phyloP scores from a whole-genome alignment of 2,888 invertebrate species.

The Zygothrica quintamaculata region DNA sequence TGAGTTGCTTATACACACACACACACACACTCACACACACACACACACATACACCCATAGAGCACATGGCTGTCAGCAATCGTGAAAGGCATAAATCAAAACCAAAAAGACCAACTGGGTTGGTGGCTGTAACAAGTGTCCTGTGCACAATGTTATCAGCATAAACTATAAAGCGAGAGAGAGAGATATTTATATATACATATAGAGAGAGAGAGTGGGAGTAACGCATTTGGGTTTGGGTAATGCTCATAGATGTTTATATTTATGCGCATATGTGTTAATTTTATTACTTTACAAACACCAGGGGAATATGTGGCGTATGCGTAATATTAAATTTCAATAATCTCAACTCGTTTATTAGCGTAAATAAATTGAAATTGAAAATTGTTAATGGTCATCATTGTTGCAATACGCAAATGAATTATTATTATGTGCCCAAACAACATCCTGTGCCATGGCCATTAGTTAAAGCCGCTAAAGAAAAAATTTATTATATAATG shows the following conservation, averaged over 20 bases:
- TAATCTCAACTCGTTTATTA: slow-evolving; percentile 53
- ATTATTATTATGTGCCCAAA: slow-evolving; percentile 16
- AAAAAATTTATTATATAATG: slow-evolving; percentile 19
- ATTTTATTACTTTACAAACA: slow-evolving; percentile 71
- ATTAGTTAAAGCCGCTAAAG: slow-evolving; percentile 36
- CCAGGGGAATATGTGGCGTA: slow-evolving; percentile 42
- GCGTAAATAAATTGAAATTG: slow-evolving; percentile 56
- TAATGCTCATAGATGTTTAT: slow-evolving; percentile 45
- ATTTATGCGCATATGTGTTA: slow-evolving; percentile 74
- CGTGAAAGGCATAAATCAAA: slow-evolving; percentile 58
- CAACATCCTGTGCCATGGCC: slow-evolving; percentile 6
- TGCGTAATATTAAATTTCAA: slow-evolving; percentile 69
- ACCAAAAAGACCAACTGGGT: slow-evolving; percentile 20
- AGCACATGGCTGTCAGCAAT: slow-evolving; percentile 47
- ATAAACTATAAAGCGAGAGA: too few species aligned
- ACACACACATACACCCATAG: slow-evolving; percentile 4
- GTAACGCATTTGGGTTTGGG: slow-evolving; percentile 49
- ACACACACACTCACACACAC: slow-evolving; percentile 2
- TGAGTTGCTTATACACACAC: slow-evolving; percentile 3
- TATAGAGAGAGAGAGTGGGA: too few species aligned
- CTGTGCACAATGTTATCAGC: background rate
- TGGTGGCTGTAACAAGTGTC: background rate
- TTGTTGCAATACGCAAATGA: slow-evolving; percentile 19
- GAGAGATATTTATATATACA: too few species aligned
- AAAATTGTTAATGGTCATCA: slow-evolving; percentile 23